Conservation (phyloP, 1,140 invertebrate species). For the Polypedilum pembai region DNA sequence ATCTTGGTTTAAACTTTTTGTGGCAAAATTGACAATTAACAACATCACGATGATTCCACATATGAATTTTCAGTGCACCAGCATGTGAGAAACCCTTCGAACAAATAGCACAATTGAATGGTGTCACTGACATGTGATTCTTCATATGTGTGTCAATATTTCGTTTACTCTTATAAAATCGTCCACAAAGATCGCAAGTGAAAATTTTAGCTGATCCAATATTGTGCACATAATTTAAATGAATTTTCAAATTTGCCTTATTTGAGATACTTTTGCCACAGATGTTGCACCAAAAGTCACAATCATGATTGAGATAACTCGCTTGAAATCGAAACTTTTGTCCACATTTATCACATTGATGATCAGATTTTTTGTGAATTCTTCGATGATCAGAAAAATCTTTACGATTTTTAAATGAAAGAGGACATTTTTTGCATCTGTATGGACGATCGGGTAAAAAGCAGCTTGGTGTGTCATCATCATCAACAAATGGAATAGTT, state of each 20-base stretch:
- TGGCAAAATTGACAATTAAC: not conserved
- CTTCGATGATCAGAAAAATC: not conserved
- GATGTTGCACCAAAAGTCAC: not conserved
- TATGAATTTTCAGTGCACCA: not conserved
- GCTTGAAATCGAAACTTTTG: not conserved
- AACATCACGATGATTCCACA: not conserved
- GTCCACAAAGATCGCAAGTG: not conserved
- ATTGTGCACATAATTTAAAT: not conserved
- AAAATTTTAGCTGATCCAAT: not conserved
- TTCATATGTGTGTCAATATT: constrained; percentile 18
- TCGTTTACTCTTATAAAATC: not conserved
- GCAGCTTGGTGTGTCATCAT: not conserved
- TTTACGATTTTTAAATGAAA: not conserved
- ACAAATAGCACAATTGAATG: not conserved
- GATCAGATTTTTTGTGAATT: not conserved
- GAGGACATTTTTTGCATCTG: not conserved
- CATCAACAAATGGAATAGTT: not conserved
- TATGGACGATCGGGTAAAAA: not conserved
- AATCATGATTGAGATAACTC: not conserved
- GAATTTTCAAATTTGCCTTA: not conserved
- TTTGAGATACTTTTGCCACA: not conserved
- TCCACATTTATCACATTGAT: not conserved
- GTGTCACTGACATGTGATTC: not conserved
- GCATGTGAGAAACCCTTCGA: not conserved
- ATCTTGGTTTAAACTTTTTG: not conserved